Evolutionary conservation across 53 echinoderm and acorn worm genomes (phyloP).

Genomic region (Luidia sarsii): DNA sequence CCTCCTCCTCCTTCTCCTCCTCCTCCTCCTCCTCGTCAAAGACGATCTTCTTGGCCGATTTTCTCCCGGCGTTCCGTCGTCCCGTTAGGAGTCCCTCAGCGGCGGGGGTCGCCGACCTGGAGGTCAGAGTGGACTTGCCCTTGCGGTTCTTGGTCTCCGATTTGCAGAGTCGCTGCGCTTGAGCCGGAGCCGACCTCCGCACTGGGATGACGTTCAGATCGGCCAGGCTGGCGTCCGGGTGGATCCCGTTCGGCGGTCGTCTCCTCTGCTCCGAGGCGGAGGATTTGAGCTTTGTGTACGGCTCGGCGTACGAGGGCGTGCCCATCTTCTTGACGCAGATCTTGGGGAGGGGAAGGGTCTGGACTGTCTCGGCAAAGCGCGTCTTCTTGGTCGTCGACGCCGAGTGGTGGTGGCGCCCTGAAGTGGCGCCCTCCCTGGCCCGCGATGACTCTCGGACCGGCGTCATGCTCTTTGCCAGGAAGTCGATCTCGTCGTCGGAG

Average conservation of each 20-base stretch:
- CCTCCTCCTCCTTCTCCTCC: too few relatives aligned
- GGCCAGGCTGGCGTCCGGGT: background rate
- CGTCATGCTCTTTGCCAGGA: slow-evolving; percentile 25
- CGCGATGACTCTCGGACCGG: background rate
- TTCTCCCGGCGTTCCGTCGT: background rate
- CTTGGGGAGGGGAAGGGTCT: background rate
- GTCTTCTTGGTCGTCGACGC: slow-evolving; percentile 28
- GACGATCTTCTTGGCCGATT: slow-evolving; percentile 23
- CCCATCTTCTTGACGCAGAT: slow-evolving; percentile 1
- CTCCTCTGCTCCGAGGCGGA: slow-evolving; percentile 4
- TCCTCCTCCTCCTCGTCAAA: slow-evolving; percentile 15
- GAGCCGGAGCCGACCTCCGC: background rate
- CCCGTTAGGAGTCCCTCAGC: slow-evolving; percentile 20
- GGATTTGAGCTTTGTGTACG: slow-evolving; percentile 18
- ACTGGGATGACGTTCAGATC: slow-evolving; percentile 10
- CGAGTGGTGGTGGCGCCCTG: too few relatives aligned
- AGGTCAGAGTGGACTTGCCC: background rate
- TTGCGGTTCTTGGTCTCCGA: slow-evolving; percentile 19
- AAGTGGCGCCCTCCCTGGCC: background rate
- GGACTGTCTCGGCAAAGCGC: background rate
- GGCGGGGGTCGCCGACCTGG: background rate
- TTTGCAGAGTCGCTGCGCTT: background rate
- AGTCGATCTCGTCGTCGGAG: slow-evolving; percentile 1
- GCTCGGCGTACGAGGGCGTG: background rate
- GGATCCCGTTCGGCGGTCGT: slow-evolving; percentile 11